Conservation (phyloP, 2,888 invertebrate species). For the Pediacus dermestoides region DNA sequence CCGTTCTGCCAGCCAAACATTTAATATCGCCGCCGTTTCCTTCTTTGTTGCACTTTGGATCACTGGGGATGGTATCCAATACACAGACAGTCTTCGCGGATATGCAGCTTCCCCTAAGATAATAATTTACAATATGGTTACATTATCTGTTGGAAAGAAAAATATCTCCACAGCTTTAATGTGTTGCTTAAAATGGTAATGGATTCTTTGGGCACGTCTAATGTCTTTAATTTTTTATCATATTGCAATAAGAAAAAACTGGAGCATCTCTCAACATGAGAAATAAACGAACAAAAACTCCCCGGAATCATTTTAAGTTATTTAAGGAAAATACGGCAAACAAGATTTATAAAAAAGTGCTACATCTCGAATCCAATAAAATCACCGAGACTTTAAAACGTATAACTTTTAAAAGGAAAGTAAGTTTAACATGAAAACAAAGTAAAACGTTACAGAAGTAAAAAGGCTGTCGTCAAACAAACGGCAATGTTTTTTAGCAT, state of each 20-base stretch:
- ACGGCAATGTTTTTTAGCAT: slow-evolving; percentile 31
- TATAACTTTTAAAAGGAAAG: slow-evolving; percentile 3
- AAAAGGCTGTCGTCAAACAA: slow-evolving; percentile 26
- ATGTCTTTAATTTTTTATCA: too few species aligned
- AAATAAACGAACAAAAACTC: too few species aligned
- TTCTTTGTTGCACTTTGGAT: slow-evolving; percentile 8
- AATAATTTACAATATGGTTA: slow-evolving; percentile 23
- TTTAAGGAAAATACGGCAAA: too few species aligned
- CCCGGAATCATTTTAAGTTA: too few species aligned
- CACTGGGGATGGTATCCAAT: slow-evolving; percentile 11
- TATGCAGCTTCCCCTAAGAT: slow-evolving; percentile 14
- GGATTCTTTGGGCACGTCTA: too few species aligned
- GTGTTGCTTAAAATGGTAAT: slow-evolving; percentile 4
- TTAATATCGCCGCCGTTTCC: slow-evolving; percentile 29
- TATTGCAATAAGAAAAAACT: too few species aligned
- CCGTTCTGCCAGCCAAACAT: slow-evolving; percentile 32
- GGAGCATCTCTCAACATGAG: too few species aligned
- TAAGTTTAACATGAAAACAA: slow-evolving; percentile 16
- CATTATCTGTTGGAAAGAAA: slow-evolving; percentile 24
- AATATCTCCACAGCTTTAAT: slow-evolving; percentile 17
- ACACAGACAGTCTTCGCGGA: slow-evolving; percentile 7
- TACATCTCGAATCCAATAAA: too few species aligned
- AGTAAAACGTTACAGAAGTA: slow-evolving; percentile 21
- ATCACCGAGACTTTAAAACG: background rate
- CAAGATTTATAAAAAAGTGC: too few species aligned